phyloP scores from a whole-genome alignment of 2,113 vertebrate species.

The Misgurnus anguillicaudatus region DNA sequence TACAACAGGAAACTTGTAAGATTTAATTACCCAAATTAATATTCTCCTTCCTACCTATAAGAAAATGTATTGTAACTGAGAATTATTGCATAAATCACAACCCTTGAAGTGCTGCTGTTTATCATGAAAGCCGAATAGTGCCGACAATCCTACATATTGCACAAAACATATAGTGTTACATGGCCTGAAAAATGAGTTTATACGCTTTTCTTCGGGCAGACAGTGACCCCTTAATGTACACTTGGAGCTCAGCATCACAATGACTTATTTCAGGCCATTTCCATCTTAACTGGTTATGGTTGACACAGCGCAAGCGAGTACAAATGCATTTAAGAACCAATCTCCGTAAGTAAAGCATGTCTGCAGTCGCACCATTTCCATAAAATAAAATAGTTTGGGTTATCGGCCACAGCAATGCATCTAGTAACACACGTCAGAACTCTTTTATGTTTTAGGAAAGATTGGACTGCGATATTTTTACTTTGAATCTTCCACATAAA shows the following conservation, averaged over 20 bases:
- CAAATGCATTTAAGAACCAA: slow-evolving; percentile 21
- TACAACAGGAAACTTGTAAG: background rate
- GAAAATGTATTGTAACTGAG: slow-evolving; percentile 39
- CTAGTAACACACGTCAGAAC: background rate
- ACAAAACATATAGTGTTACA: slow-evolving; percentile 48
- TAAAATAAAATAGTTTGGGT: slow-evolving; percentile 20
- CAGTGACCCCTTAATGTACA: slow-evolving; percentile 13
- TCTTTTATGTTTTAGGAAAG: slow-evolving; percentile 13
- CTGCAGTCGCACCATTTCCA: slow-evolving; percentile 21
- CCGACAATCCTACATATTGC: slow-evolving; percentile 36
- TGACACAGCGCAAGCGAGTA: slow-evolving; percentile 8
- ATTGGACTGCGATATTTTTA: background rate
- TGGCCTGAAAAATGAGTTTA: background rate
- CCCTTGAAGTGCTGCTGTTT: slow-evolving; percentile 24
- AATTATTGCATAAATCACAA: slow-evolving; percentile 53
- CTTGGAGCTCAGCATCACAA: slow-evolving; percentile 16
- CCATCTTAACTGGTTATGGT: background rate
- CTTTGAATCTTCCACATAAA: slow-evolving; percentile 10
- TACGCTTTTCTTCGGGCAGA: background rate
- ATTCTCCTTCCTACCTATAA: slow-evolving; percentile 23
- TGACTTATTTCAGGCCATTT: background rate
- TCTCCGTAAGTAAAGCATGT: slow-evolving; percentile 5
- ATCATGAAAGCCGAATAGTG: slow-evolving; percentile 18
- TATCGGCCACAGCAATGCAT: slow-evolving; percentile 1
- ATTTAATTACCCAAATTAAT: background rate